A percentile compares a stretch with the other conserved stretches of the same genome.
Evolutionary conservation across 2,888 invertebrate genomes (phyloP).

Genomic region (Cataglyphis albicans): DNA sequence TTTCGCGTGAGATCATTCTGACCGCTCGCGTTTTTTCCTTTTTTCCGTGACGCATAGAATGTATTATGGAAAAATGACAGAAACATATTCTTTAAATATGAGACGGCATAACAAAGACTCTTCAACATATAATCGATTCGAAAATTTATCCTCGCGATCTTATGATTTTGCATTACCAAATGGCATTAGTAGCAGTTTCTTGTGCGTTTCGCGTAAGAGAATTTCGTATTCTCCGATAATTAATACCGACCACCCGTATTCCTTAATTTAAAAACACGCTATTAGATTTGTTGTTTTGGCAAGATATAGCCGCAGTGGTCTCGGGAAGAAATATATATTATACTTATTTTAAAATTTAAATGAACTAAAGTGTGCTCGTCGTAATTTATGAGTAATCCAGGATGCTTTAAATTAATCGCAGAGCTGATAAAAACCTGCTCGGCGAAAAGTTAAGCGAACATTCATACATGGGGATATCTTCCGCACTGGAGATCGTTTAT

Average conservation of each 20-base stretch:
- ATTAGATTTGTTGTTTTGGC: constrained; percentile 1
- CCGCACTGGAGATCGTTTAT: constrained; percentile 24
- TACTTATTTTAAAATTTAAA: constrained; percentile 35
- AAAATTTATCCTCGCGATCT: neutral
- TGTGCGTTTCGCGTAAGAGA: neutral
- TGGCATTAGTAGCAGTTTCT: neutral
- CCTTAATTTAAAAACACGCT: neutral
- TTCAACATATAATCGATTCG: neutral
- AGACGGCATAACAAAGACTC: constrained; percentile 12
- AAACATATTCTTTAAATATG: constrained; percentile 25
- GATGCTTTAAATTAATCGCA: constrained; percentile 30
- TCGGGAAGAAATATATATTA: neutral
- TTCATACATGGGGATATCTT: constrained; percentile 10
- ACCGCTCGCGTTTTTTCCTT: constrained; percentile 7
- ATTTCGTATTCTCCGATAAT: neutral
- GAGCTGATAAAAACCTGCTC: constrained; percentile 15
- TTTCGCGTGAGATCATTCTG: neutral
- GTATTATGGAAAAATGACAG: constrained; percentile 13
- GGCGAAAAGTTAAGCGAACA: constrained; percentile 15
- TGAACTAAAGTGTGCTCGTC: constrained; percentile 17
- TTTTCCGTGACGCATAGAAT: constrained; percentile 6
- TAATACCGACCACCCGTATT: neutral
- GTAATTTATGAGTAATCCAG: constrained; percentile 41
- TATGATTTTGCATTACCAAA: neutral
- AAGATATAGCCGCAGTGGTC: neutral